These are phyloP conservation scores for Lacerta viridis DNA, from an alignment of 2,797 vertebrate genomes.

Conservation along the genomic window DNA sequence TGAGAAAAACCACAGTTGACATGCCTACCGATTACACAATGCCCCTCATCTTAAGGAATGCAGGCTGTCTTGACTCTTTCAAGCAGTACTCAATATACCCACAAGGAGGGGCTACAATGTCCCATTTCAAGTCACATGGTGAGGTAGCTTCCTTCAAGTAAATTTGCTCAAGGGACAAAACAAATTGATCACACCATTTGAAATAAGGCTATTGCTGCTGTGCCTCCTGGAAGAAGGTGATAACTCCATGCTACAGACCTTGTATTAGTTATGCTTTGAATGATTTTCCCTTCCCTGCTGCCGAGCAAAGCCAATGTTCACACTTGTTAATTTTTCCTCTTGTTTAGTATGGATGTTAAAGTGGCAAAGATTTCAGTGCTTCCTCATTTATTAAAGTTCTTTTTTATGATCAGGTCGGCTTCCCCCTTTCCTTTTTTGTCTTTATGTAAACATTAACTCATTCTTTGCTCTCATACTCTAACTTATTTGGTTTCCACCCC, in stretches of 20 bases:
- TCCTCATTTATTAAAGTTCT: not conserved
- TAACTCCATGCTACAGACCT: not conserved
- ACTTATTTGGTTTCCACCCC: too few relatives aligned
- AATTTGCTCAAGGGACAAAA: not conserved
- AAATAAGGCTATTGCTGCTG: not conserved
- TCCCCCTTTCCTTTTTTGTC: not conserved
- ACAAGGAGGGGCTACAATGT: not conserved
- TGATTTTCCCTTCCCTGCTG: not conserved
- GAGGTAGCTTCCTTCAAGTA: not conserved
- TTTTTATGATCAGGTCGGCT: not conserved
- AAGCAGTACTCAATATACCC: not conserved
- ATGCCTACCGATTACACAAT: not conserved
- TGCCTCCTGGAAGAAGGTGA: not conserved
- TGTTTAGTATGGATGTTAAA: constrained; percentile 1
- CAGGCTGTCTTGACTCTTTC: not conserved
- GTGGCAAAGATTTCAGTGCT: not conserved
- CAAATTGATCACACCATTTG: not conserved
- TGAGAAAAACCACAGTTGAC: too few relatives aligned
- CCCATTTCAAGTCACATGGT: not conserved
- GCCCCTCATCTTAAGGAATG: not conserved
- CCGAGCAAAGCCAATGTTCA: constrained; percentile 12
- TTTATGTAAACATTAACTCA: not conserved
- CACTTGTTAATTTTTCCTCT: not conserved
- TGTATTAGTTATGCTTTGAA: constrained; percentile 3
- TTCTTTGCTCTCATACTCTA: not conserved